Conservation (phyloP, 2,888 invertebrate genomes). For the Altica lythri region DNA sequence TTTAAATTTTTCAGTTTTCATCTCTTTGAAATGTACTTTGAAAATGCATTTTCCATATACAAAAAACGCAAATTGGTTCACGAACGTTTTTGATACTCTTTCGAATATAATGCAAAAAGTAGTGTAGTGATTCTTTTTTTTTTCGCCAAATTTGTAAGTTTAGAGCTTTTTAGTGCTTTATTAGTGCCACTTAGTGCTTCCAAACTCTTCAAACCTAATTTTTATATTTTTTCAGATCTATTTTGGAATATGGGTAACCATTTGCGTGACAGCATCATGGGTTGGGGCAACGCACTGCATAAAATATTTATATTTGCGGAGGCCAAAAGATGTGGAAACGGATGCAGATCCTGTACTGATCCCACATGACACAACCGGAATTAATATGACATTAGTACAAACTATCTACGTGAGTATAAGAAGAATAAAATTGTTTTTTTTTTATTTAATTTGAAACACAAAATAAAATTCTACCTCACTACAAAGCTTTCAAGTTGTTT, state of each 20-base stretch:
- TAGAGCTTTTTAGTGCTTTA: too few relatives aligned
- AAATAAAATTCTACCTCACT: neutral
- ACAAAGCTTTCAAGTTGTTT: too few relatives aligned
- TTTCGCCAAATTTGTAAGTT: too few relatives aligned
- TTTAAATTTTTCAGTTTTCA: too few relatives aligned
- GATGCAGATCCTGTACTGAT: constrained; percentile 49
- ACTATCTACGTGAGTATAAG: constrained; percentile 51
- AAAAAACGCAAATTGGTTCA: too few relatives aligned
- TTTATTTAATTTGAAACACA: neutral
- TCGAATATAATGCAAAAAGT: too few relatives aligned
- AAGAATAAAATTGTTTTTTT: neutral
- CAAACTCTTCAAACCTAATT: too few relatives aligned
- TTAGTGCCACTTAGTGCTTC: too few relatives aligned
- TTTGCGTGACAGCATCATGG: constrained; percentile 87
- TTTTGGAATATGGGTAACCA: constrained; percentile 84
- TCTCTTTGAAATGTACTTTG: too few relatives aligned
- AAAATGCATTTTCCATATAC: too few relatives aligned
- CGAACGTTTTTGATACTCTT: too few relatives aligned
- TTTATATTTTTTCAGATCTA: constrained; percentile 83
- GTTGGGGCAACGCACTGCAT: constrained; percentile 92
- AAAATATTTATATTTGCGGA: constrained; percentile 77
- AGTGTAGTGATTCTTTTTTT: too few relatives aligned
- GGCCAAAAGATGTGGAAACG: constrained; percentile 59
- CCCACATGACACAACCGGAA: constrained; percentile 52
- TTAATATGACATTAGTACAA: constrained; percentile 55